phyloP scores from a whole-genome alignment of 2,113 vertebrate species.

The Oxyura jamaicensis region DNA sequence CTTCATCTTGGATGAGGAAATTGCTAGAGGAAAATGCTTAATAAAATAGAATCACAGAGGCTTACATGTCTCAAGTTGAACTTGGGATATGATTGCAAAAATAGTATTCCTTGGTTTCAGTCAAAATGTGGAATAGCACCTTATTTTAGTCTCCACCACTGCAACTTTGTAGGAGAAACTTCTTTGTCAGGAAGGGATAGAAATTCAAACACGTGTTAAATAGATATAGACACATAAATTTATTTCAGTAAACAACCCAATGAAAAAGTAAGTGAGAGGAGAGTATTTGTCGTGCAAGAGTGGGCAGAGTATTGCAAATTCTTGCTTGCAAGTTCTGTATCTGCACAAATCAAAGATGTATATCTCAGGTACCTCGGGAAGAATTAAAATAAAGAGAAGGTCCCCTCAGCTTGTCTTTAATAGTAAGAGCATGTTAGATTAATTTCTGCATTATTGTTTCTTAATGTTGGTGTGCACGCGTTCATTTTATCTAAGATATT shows the following conservation, averaged over 20 bases:
- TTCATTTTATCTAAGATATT: background rate
- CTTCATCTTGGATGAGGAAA: background rate
- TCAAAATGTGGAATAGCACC: background rate
- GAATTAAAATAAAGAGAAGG: background rate
- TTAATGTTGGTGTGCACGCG: background rate
- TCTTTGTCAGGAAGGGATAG: background rate
- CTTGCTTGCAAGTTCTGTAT: background rate
- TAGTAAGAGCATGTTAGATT: background rate
- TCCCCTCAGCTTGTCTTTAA: background rate
- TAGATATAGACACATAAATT: no score
- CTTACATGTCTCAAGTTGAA: background rate
- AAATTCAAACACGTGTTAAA: no score
- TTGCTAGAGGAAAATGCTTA: background rate
- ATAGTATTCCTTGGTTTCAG: background rate
- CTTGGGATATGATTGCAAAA: background rate
- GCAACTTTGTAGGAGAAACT: background rate
- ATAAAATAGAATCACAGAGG: background rate
- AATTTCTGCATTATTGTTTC: background rate
- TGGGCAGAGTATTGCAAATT: background rate
- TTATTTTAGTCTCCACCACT: background rate
- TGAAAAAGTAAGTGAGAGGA: background rate
- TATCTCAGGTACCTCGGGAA: background rate
- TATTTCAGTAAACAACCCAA: background rate
- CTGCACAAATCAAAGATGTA: background rate
- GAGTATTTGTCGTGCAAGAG: background rate